Evolutionary conservation across 2,113 vertebrate genomes (phyloP), one percentile per base, ranked within the genome.

Genomic region (Dicerorhinus sumatrensis): DNA sequence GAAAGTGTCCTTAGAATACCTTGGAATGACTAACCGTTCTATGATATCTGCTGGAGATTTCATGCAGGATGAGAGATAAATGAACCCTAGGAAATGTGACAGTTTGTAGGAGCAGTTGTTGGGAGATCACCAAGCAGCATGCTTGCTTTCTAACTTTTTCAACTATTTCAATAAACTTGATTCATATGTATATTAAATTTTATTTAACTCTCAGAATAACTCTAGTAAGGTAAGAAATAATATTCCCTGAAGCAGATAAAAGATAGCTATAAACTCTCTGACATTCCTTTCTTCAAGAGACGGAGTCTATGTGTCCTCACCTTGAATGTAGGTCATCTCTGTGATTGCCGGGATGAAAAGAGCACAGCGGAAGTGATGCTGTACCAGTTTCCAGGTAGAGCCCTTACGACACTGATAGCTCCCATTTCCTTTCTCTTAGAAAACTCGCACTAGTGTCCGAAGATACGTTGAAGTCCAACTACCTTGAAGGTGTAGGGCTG

Each of bases 151-250:
- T 91, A 87, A 84, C 6, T 80, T 42, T 69, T 87, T 54, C 36
- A 85, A 91, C n/a, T 70, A 62, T 91, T 97, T 76, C 33, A 81
- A 81, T 85, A 85, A 95, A 29, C 31, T 0, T 84, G 3, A 58
- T 58, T 95, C 21, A 79, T 51, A 9, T 29, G 7, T 23, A 69
- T 46, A 58, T 73, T 87, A 39, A 81, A 94, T 63, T 90, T 73
- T 88, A 81, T 88, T 96, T 76, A 48, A 70, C 56, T 84, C 29
- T 81, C 17, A 60, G 60, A 76, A 77, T 33, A 36, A 89, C 29
- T 89, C 14, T 91, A 85, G 62, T 42, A 25, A 91, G 29, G 25
- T 83, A 88, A 1, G 42, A 91, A 88, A 88, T 84, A 60, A 65
- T 80, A 73, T 39, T 93, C 17, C 20, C 12, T 69, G 31, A 75